These are phyloP conservation scores for Pipistrellus pygmaeus DNA, from an alignment of 2,797 vertebrate genomes.

Conservation along the genomic window DNA sequence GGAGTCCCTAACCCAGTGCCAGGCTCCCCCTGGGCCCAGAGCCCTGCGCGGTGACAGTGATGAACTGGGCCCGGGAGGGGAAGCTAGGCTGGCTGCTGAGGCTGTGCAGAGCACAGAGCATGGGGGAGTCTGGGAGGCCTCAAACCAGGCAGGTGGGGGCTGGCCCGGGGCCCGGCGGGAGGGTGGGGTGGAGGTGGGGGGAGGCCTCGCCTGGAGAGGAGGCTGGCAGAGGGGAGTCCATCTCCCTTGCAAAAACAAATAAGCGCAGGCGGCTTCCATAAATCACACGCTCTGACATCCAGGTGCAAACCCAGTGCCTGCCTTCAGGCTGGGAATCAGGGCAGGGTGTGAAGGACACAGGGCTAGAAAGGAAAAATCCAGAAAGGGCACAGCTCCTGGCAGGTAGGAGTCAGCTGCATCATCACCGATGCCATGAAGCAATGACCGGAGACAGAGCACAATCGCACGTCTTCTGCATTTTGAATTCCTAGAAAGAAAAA, in stretches of 20 bases:
- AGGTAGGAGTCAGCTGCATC: not conserved
- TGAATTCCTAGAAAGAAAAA: slow-evolving; percentile 29
- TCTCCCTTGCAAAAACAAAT: slow-evolving; percentile 40
- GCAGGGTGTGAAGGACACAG: not conserved
- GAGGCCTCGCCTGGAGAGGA: not conserved
- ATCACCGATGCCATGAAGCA: not conserved
- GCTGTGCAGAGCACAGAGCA: not conserved
- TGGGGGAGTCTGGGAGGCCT: not conserved
- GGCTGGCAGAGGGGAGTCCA: not conserved
- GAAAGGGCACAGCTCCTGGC: not conserved
- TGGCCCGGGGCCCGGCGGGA: not conserved
- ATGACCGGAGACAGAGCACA: not conserved
- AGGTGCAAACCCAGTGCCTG: not conserved
- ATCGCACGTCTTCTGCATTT: not conserved
- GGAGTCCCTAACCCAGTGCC: not conserved
- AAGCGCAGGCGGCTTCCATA: not conserved
- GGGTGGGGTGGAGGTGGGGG: not conserved
- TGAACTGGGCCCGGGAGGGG: not conserved
- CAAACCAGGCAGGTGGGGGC: not conserved
- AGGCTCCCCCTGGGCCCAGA: not conserved
- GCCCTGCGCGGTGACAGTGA: not conserved
- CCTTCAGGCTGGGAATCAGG: not conserved
- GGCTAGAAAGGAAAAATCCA: slow-evolving; percentile 37
- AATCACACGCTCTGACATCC: not conserved
- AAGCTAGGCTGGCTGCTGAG: not conserved